Percentiles rank a stretch among this genome's conserved stretches.
phyloP scores from a whole-genome alignment of 2,888 invertebrate genomes.

The Anarsia innoxiella region DNA sequence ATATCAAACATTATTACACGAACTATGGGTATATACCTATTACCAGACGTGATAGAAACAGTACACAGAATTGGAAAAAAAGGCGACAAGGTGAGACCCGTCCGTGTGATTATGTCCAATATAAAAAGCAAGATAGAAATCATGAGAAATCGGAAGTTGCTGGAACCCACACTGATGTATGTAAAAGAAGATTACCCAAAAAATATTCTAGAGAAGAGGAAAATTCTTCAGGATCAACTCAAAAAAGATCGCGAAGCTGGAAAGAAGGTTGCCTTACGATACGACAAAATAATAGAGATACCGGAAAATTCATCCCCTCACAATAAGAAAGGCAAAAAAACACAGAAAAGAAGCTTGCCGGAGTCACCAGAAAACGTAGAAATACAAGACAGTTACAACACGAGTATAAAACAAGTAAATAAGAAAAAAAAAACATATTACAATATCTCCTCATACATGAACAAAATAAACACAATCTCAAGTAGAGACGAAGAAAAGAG shows the following conservation, averaged over 20 bases:
- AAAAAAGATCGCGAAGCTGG: not conserved
- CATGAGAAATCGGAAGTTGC: not conserved
- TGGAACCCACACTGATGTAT: not conserved
- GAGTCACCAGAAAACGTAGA: not conserved
- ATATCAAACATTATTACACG: too few species aligned
- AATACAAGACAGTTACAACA: not conserved
- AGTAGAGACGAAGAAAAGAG: not conserved
- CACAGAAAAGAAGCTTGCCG: not conserved
- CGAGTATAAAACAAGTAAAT: not conserved
- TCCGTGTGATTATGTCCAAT: not conserved
- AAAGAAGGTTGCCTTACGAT: not conserved
- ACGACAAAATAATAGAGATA: too few species aligned
- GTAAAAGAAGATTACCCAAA: not conserved
- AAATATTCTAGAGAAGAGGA: not conserved
- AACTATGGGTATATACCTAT: too few species aligned
- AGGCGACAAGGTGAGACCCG: not conserved
- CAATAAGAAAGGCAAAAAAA: not conserved
- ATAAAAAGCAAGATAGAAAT: not conserved
- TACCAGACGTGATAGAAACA: too few species aligned
- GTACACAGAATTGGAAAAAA: not conserved
- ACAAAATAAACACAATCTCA: not conserved
- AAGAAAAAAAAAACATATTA: not conserved
- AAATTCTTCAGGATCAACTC: not conserved
- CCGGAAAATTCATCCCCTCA: too few species aligned
- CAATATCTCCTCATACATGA: not conserved